Conservation (phyloP, 2,888 invertebrate genomes). For the Erebia epiphron region DNA sequence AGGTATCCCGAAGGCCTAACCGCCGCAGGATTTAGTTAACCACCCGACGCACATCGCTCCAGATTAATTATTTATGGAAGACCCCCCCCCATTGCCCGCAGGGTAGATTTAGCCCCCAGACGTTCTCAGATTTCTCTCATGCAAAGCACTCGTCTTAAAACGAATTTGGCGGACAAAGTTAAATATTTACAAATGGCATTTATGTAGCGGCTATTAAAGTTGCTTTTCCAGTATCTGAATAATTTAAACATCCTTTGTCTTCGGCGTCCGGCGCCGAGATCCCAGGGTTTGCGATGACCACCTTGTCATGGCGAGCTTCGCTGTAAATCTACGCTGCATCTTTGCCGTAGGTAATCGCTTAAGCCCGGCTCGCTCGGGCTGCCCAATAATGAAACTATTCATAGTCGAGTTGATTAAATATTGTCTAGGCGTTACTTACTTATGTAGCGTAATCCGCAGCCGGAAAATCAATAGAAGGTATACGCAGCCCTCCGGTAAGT, state of each 20-base stretch:
- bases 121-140: conserved; percentile 75
- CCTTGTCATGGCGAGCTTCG: conserved; percentile 79
- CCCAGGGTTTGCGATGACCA: conserved; percentile 79
- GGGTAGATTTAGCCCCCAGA: conserved; percentile 78
- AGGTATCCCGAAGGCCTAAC: conserved; percentile 44
- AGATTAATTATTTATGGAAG: conserved; percentile 81
- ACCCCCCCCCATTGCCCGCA: conserved; percentile 61
- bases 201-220: conserved; percentile 67
- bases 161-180: conserved; percentile 71
- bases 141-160: conserved; percentile 80
- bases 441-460: conserved; percentile 32
- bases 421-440: conserved; percentile 36
- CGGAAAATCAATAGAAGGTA: conserved; percentile 46
- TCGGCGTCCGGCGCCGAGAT: conserved; percentile 75
- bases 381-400: conserved; percentile 71
- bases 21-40: conserved; percentile 72
- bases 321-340: conserved; percentile 80
- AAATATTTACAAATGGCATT: conserved; percentile 75
- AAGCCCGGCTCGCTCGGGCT: conserved; percentile 61
- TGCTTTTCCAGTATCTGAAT: conserved; percentile 72
- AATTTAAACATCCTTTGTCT: conserved; percentile 80
- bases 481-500: conserved; percentile 53
- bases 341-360: conserved; percentile 75
- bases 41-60: conserved; percentile 71
- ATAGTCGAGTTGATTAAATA: conserved; percentile 43